A percentile compares a stretch with the other conserved stretches of the same genome.
Evolutionary conservation across 2,888 invertebrate genomes (phyloP).

Genomic region (Neoscelio sp.): DNA sequence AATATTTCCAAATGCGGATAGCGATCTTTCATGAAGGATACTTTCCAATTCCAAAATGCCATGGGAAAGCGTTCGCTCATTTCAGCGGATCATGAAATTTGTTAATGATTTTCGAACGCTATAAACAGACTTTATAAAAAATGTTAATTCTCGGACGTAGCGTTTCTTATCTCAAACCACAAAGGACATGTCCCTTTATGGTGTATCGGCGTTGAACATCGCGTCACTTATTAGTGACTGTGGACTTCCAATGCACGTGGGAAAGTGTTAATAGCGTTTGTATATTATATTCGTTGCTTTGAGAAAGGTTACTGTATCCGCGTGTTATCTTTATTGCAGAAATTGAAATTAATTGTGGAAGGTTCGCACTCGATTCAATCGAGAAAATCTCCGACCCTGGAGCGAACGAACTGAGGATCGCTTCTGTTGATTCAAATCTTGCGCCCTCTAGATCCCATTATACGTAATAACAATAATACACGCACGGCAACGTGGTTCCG

Average conservation of each 20-base stretch:
- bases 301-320: too few species aligned
- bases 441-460: conserved; percentile 72
- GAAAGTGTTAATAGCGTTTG: conserved; percentile 56
- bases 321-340: conserved; percentile 4
- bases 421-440: conserved; percentile 49
- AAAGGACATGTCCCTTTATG: conserved; percentile 68
- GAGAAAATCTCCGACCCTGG: conserved; percentile 1
- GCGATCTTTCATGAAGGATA: too few species aligned
- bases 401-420: conserved; percentile 29
- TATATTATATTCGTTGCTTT: too few species aligned
- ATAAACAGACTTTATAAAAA: too few species aligned
- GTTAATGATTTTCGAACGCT: too few species aligned
- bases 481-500: conserved; percentile 74
- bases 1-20: neutral
- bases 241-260: conserved; percentile 72
- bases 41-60: too few species aligned
- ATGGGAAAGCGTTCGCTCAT: too few species aligned
- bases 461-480: conserved; percentile 75
- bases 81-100: too few species aligned
- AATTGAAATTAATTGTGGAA: conserved; percentile 35
- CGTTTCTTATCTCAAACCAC: too few species aligned
- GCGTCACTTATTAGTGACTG: conserved; percentile 70
- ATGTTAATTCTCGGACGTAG: too few species aligned
- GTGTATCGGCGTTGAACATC: conserved; percentile 70
- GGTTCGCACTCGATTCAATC: conserved; percentile 28